Conservation (phyloP, 2,888 invertebrate species). For the Eristalis tenax region DNA sequence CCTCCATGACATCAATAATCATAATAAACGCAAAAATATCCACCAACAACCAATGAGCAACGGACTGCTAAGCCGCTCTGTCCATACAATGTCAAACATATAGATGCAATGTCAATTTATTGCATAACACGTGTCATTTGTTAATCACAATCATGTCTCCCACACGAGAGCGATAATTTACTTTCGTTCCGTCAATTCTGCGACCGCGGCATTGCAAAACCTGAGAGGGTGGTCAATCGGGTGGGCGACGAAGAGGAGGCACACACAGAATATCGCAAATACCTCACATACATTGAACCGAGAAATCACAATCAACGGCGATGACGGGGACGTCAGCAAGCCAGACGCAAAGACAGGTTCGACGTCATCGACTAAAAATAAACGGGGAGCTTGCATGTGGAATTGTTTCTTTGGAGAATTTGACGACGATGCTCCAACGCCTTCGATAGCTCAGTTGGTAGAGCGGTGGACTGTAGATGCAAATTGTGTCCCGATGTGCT, state of each 20-base stretch:
- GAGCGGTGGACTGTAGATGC: conserved; percentile 71
- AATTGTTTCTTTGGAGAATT: conserved; percentile 25
- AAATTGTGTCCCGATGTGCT: conserved; percentile 59
- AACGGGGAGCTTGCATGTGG: neutral
- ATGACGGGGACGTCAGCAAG: neutral
- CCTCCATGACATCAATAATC: neutral
- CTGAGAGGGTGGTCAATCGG: neutral
- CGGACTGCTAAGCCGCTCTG: neutral
- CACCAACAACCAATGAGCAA: too few relatives aligned
- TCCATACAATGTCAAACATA: neutral
- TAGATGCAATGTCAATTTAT: conserved; percentile 38
- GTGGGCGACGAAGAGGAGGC: neutral
- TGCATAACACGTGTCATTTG: conserved; percentile 39
- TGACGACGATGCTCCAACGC: conserved; percentile 26
- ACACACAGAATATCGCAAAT: neutral
- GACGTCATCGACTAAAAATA: neutral
- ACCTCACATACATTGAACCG: neutral
- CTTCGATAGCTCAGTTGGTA: conserved; percentile 72
- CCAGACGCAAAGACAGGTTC: neutral
- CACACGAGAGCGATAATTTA: conserved; percentile 32
- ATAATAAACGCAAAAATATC: neutral
- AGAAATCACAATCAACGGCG: neutral
- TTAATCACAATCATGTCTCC: conserved; percentile 36
- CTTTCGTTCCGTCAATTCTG: conserved; percentile 21
- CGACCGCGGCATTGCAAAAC: neutral